Base-by-base conservation (phyloP, 2,888 invertebrate species). In the Hoplodrina ambigua region DNA sequence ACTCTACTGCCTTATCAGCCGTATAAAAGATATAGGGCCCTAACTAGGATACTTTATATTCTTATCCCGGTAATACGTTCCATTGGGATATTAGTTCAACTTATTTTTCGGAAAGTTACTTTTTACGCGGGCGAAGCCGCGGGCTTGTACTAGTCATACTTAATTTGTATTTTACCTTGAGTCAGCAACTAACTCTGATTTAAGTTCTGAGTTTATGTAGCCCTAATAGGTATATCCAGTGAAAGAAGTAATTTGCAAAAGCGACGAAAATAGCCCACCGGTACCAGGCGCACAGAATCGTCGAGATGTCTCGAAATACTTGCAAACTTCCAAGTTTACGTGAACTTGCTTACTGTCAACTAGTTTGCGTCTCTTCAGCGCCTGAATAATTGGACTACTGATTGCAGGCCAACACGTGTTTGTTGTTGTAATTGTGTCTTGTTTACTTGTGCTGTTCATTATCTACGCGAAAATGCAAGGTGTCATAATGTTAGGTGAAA, bases 371-470 rank as follows among this genome's bases (percentile, higher is more conserved):
- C 71, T 58, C 69, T 75, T 67, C 64, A 81, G 74, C 72, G 69
- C 46, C 67, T 60, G 78, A 65, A 58, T 85, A 84, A 85, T 85
- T 83, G 77, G 64, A 74, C 66, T 69, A 58, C 60, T 84, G 84
- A 85, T 83, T 85, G 84, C 78, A 80, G 63, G 46, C 57, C 20
- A 60, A 76, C 76, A 59, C 66, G 67, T 83, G 75, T 82, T 75
- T 78, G 70, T 58, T 56, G 55, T 69, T 67, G 70, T 77, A 65
- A 77, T 70, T 80, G 69, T 71, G 33, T 73, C 10, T 13, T 60
- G 58, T 77, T 62, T 65, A 55, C 41, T 58, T 57, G 37, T 30
- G 20, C 5, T 53, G 46, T 55, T 70, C 65, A 75, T 69, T 63
- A 55, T 13, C 30, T 61, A 46, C 20, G 49, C 52, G 56, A 59